phyloP scores from a whole-genome alignment of 2,113 vertebrate genomes.

The Apteryx mantelli region DNA sequence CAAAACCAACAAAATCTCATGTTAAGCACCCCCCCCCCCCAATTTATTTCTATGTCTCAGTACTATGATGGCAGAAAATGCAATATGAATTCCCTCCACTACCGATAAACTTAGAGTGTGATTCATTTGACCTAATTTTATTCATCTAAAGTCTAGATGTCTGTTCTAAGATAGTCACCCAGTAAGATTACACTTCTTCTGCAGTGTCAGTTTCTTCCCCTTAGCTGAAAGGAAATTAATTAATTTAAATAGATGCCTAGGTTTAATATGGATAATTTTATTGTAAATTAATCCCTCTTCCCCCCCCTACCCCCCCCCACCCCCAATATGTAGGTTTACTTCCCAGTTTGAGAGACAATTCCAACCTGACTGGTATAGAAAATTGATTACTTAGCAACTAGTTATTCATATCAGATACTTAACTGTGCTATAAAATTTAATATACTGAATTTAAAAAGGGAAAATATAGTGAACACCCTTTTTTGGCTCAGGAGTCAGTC shows the following conservation, averaged over 20 bases:
- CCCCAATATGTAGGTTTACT: neutral
- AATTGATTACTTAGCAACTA: neutral
- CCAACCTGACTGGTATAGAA: neutral
- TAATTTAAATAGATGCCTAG: neutral
- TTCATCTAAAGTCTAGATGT: neutral
- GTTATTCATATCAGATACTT: neutral
- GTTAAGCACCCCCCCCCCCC: neutral
- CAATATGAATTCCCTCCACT: neutral
- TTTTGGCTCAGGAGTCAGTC: neutral
- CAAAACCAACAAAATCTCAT: neutral
- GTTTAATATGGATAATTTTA: neutral
- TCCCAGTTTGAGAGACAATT: neutral
- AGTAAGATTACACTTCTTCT: neutral
- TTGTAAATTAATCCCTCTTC: neutral
- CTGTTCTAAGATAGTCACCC: neutral
- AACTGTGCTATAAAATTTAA: neutral
- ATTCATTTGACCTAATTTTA: neutral
- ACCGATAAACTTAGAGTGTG: neutral
- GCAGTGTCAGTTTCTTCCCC: neutral
- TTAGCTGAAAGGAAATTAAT: neutral
- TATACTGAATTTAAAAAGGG: neutral
- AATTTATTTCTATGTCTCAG: neutral
- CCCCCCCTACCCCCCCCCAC: too few species aligned
- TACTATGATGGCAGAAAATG: neutral
- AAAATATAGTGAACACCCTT: neutral